Evolutionary conservation across 1,140 invertebrate species (phyloP).

Genomic region (Nilaparvata lugens): DNA sequence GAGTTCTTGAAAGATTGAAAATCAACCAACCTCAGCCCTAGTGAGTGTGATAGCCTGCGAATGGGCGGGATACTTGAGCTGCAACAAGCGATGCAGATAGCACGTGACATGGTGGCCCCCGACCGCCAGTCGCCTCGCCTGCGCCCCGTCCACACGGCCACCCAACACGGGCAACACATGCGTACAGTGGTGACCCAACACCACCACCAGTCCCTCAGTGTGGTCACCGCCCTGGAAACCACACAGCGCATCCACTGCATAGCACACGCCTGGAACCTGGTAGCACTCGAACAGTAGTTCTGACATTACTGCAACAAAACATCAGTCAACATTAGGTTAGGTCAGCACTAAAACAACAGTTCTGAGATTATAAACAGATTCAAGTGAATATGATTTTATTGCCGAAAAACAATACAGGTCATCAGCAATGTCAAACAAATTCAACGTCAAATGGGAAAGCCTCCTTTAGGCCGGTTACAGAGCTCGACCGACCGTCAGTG

Average conservation of each 20-base stretch:
- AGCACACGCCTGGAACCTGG: constrained; percentile 70
- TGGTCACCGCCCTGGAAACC: constrained; percentile 48
- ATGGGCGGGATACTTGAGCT: constrained; percentile 90
- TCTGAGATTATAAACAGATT: too few species aligned
- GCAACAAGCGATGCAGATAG: constrained; percentile 82
- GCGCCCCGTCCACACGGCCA: constrained; percentile 55
- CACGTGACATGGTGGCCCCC: constrained; percentile 76
- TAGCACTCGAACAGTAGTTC: constrained; percentile 94
- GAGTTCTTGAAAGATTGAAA: too few species aligned
- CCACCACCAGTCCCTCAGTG: constrained; percentile 70
- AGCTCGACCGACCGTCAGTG: too few species aligned
- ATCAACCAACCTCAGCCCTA: constrained; percentile 58
- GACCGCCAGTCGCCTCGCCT: constrained; percentile 74
- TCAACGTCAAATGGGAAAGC: too few species aligned
- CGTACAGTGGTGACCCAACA: constrained; percentile 77
- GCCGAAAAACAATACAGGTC: too few species aligned
- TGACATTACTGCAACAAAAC: constrained; percentile 62
- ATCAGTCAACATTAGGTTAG: too few species aligned
- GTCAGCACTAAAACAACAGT: too few species aligned
- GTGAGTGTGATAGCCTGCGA: constrained; percentile 75
- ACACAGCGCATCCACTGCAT: constrained; percentile 81
- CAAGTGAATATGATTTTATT: too few species aligned
- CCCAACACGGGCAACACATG: constrained; percentile 72
- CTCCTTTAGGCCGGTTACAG: too few species aligned
- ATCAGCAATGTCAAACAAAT: too few species aligned